Evolutionary conservation across 2,888 invertebrate species (phyloP).

Genomic region (Acanthosepion lycidas): DNA sequence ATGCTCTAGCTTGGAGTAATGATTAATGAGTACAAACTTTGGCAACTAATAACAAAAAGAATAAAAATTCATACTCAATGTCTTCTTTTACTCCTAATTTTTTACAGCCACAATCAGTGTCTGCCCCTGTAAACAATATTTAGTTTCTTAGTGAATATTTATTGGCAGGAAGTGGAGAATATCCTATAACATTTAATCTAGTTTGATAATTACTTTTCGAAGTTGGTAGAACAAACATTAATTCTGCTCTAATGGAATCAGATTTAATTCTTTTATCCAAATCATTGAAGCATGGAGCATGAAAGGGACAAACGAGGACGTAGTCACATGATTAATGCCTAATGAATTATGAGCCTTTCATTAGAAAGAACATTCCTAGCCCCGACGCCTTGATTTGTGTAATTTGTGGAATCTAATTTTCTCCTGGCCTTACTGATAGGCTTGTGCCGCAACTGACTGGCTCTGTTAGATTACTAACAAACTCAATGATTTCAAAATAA

Average conservation of each 20-base stretch:
- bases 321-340: background rate
- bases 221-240: conserved; percentile 6
- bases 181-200: conserved; percentile 2
- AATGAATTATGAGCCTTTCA: conserved; percentile 2
- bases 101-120: too few relatives aligned
- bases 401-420: background rate
- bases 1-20: too few relatives aligned
- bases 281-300: background rate
- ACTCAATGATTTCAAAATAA: background rate
- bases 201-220: background rate
- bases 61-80: too few relatives aligned
- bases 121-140: too few relatives aligned
- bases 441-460: background rate
- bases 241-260: background rate
- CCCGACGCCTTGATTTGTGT: background rate
- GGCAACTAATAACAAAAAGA: too few relatives aligned
- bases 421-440: background rate
- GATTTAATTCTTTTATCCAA: conserved; percentile 33
- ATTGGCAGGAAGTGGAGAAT: background rate
- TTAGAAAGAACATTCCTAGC: background rate
- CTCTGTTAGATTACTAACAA: background rate
- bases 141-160: background rate
- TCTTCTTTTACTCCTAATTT: too few relatives aligned
- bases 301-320: background rate
- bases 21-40: too few relatives aligned